phyloP scores from a whole-genome alignment of 2,113 vertebrate species.

The Cyanocitta stelleri region DNA sequence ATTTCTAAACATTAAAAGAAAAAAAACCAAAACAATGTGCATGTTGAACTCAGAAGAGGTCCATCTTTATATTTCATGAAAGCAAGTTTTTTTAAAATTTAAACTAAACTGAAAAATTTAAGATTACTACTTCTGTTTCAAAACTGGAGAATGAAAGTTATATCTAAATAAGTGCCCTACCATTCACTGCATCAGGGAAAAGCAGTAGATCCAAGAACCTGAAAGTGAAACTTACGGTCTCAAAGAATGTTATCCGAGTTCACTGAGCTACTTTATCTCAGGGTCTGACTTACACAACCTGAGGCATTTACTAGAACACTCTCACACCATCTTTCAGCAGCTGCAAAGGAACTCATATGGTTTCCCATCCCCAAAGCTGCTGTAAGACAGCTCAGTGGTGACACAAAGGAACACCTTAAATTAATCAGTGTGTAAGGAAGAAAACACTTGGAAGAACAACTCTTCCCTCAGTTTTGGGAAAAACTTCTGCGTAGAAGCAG shows the following conservation, averaged over 20 bases:
- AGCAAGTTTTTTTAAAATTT: background rate
- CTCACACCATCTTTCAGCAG: background rate
- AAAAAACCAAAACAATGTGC: background rate
- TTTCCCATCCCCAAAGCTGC: background rate
- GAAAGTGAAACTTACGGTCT: conserved; percentile 13
- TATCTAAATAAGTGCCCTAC: background rate
- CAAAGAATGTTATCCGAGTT: background rate
- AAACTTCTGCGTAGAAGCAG: background rate
- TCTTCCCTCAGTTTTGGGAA: background rate
- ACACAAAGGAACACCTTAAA: background rate
- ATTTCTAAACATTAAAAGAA: background rate
- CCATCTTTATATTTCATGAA: background rate
- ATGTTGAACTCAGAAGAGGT: background rate
- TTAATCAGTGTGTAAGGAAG: background rate
- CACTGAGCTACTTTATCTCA: background rate
- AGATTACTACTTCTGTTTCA: background rate
- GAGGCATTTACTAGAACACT: background rate
- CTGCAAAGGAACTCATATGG: background rate
- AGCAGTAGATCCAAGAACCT: background rate
- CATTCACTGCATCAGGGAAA: background rate
- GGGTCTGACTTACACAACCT: background rate
- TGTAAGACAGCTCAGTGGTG: background rate
- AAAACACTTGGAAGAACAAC: background rate
- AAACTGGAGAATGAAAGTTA: background rate
- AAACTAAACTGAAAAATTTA: background rate